Evolutionary conservation across 2,888 invertebrate genomes (phyloP), one percentile per base, ranked within the genome.

Genomic region (Amphipyra berbera): DNA sequence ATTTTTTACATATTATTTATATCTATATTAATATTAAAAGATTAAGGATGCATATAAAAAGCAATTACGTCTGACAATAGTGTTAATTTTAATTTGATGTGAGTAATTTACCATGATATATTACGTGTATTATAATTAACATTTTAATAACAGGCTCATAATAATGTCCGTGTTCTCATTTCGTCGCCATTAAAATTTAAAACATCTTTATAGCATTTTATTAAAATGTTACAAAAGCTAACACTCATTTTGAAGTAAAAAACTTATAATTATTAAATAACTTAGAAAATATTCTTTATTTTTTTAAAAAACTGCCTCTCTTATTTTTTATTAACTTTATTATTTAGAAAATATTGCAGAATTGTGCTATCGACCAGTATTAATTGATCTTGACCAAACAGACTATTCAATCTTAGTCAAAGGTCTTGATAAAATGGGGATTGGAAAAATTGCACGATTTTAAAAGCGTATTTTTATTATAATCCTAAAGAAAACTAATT

Each of bases 401-500:
- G 9, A 37, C 0, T 8, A 0, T 40, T 47, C 0, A 7, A 41
- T 41, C 4, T 30, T 10, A 45, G 10, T 27, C 7, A 41, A 0
- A 33, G 57, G 13, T 58, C 47, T n/a, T 38, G 1, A 42, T 45
- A 21, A 45, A 35, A 15, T 40, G 35, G 47, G 30, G 0, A 1
- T 30, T 6, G 15, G 0, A 2, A 47, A 66, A 56, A 69, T 7
- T 41, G 13, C 54, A 38, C 12, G 54, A 66, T 68, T 73, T 68
- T 48, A 38, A 61, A 56, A 53, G 53, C 38, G 37, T 40, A 21
- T 21, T 21, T 21, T 68, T 53, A 61, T 42, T 61, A 67, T 44
- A 33, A 42, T 60, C 62, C n/a, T 47, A 58, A 63, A 47, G 49
- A 70, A 72, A 72, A 75, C 46, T 59, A 70, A 72, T 72, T 72